Percentiles rank a stretch among this genome's conserved stretches.
Evolutionary conservation across 2,888 invertebrate genomes (phyloP).

Genomic region (Syrphus vitripennis): DNA sequence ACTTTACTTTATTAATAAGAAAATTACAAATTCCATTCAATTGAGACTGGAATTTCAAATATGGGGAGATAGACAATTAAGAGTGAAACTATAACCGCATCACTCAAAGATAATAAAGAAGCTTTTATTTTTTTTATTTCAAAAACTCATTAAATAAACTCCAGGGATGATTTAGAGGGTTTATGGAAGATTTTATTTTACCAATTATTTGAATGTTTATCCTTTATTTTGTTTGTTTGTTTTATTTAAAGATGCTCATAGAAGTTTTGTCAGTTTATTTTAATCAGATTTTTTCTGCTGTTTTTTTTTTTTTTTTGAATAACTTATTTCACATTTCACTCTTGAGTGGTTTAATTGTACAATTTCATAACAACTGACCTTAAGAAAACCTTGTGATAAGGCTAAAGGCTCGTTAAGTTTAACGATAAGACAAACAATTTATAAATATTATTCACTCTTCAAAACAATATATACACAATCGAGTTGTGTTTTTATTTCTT

Average conservation of each 20-base stretch:
- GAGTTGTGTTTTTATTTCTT: neutral
- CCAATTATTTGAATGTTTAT: conserved; percentile 36
- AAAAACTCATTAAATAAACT: conserved; percentile 45
- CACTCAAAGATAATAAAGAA: neutral
- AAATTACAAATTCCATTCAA: conserved; percentile 30
- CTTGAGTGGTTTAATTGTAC: neutral
- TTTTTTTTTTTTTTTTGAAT: neutral
- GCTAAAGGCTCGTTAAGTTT: conserved; percentile 20
- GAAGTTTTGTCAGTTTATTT: neutral
- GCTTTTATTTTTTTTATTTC: conserved; percentile 21
- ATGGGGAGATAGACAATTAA: neutral
- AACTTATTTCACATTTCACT: neutral
- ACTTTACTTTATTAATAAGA: conserved; percentile 18
- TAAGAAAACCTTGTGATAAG: conserved; percentile 47
- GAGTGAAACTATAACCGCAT: neutral
- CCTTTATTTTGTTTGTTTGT: neutral
- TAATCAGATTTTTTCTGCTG: neutral
- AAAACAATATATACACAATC: conserved; percentile 19
- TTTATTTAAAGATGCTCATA: neutral
- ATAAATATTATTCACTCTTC: conserved; percentile 7
- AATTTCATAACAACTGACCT: conserved; percentile 29
- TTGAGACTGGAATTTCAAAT: conserved; percentile 22
- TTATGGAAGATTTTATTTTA: neutral
- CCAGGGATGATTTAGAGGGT: neutral
- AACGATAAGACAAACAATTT: conserved; percentile 31